Base-by-base conservation (phyloP, 2,888 invertebrate genomes). In the Trichopria drosophilae region DNA sequence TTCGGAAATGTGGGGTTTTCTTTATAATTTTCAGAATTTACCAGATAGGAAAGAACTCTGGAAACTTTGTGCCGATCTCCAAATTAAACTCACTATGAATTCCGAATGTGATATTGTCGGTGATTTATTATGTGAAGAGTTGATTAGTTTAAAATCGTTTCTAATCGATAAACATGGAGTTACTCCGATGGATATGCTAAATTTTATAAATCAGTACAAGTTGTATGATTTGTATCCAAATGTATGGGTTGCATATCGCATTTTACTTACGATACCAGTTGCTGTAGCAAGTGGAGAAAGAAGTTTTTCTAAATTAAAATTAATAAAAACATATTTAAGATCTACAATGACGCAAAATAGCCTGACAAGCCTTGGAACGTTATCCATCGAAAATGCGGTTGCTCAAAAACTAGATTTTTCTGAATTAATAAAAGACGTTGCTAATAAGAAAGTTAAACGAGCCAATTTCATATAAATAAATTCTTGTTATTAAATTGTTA, bases 271-370 rank as follows among this genome's bases (percentile, higher is more conserved):
- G 16, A 47, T 56, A 36, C 58, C 59, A 32, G 53, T 61, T 10
- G 52, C 53, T 23, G 58, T 58, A 19, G 60, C 57, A 16, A 52
- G 44, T 34, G 58, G 57, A 19, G 55, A 59, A 52, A 54, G 58
- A 46, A 59, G 51, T 47, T 62, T 59, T 42, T 59, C 52, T 13
- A 58, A 58, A 54, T 40, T 57, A 13, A 53, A 58, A 32, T 40
- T 52, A 42, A 55, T 61, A 26, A 54, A 60, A 53, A 57, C 51
- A 20, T 61, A 55, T 42, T 49, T 52, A 40, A 24, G 57, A 41
- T 55, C 54, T 13, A 55, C 51, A 9, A 52, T 58, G 29, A 19
- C 41, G 19, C 58, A 57, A n/a, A n/a, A n/a, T n/a, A n/a, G n/a
- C n/a, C n/a, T n/a, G n/a, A n/a, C n/a, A n/a, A n/a, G n/a, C n/a